Base-by-base conservation (phyloP, 2,797 vertebrate species). In the Neostethus bicornis region DNA sequence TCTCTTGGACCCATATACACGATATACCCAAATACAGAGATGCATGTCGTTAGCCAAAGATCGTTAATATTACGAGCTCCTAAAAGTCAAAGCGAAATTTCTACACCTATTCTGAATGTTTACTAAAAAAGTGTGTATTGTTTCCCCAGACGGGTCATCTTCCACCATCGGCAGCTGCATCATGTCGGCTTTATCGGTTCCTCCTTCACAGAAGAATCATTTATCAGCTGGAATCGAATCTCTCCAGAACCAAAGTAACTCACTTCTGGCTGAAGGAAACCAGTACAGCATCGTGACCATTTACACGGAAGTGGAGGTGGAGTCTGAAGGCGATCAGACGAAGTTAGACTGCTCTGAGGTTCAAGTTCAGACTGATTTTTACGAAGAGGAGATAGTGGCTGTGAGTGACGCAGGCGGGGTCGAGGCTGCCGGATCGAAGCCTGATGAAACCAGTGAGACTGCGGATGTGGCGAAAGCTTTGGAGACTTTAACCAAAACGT, bases 261-360 rank as follows among this genome's bases (percentile, higher is more conserved):
- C 85, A 0, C 51, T 87, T 35, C 67, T 87, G 1, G 63, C 75
- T 1, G 86, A 77, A 16, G 39, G 76, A 0, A 83, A 85, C 16
- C 78, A 87, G 14, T 89, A 88, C 62, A 85, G 87, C 8, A 71
- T 92, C 0, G 85, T 92, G 25, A 85, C 91, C 0, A 78, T 91
- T 39, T 93, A 90, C 77, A 83, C 90, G 0, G 90, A 91, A 35
- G 80, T 89, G 24, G 91, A 90, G 54, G 85, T 89, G 0, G 73
- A 62, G 0, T 74, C 83, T 16, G 72, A 86, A 5, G 73, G 43
- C 6, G 50, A 56, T 1, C 74, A 60, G 14, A 75, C 81, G n/a
- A n/a, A 71, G 4, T 55, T 72, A 0, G 72, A 70, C 44, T 57
- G 70, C 0, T 19, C 68, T 0, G 78, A 81, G 29, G 74, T 79